A percentile compares a stretch with the other conserved stretches of the same genome.
Conservation (phyloP, 1,140 invertebrate species). For the Callitettix versicolor region DNA sequence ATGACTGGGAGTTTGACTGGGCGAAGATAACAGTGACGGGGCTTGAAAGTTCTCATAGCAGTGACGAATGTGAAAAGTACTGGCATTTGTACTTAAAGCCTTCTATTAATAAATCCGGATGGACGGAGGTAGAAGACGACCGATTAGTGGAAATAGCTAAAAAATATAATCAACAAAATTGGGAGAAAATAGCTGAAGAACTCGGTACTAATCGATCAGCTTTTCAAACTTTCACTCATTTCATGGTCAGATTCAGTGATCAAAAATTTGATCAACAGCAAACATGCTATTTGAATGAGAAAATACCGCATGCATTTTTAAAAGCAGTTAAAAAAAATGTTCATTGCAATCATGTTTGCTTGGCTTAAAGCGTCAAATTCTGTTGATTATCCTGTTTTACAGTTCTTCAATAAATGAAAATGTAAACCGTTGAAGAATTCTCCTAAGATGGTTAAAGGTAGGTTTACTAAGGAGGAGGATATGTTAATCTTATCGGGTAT, state of each 20-base stretch:
- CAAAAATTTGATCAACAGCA: constrained; percentile 35
- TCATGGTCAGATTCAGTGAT: constrained; percentile 37
- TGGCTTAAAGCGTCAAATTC: constrained; percentile 48
- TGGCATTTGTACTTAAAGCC: constrained; percentile 59
- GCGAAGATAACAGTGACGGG: constrained; percentile 36
- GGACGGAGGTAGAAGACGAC: constrained; percentile 45
- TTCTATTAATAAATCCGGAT: constrained; percentile 46
- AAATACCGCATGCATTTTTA: constrained; percentile 38
- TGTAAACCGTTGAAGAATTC: background rate
- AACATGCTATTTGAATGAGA: constrained; percentile 46
- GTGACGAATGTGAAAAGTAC: constrained; percentile 43
- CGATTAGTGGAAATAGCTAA: constrained; percentile 37
- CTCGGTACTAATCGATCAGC: constrained; percentile 44
- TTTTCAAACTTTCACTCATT: constrained; percentile 56
- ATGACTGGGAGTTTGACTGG: constrained; percentile 34
- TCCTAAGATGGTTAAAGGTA: constrained; percentile 5
- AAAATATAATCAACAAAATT: constrained; percentile 43
- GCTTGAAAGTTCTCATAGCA: constrained; percentile 37
- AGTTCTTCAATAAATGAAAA: constrained; percentile 48
- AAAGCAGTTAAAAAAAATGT: constrained; percentile 44
- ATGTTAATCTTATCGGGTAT: constrained; percentile 1
- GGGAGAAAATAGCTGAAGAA: constrained; percentile 46
- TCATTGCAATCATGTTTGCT: constrained; percentile 47
- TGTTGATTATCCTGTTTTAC: constrained; percentile 46
- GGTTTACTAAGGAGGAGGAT: constrained; percentile 12